Conservation (phyloP, 2,888 invertebrate species). For the Nomada fabriciana region DNA sequence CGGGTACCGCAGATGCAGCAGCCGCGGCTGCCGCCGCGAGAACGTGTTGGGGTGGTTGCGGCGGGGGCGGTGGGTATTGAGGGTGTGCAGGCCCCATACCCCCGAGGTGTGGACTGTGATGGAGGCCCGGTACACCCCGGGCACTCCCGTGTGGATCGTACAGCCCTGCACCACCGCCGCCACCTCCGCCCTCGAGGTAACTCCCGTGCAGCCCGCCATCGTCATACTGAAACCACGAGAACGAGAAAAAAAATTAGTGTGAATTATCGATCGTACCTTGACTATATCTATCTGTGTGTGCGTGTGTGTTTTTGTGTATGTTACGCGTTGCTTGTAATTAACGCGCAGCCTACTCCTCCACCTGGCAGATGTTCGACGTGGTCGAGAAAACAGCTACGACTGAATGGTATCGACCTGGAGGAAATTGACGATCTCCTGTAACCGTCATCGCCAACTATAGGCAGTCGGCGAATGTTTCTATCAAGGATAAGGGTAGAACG, state of each 20-base stretch:
- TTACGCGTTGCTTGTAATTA: conserved; percentile 13
- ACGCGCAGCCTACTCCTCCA: conserved; percentile 18
- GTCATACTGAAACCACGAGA: conserved; percentile 90
- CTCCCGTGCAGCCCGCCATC: conserved; percentile 94
- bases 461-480: no score
- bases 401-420: conserved; percentile 18
- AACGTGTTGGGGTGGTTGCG: conserved; percentile 90
- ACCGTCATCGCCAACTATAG: no score
- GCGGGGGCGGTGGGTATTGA: conserved; percentile 91
- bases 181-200: conserved; percentile 91
- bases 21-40: conserved; percentile 89
- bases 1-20: conserved; percentile 88
- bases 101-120: conserved; percentile 88
- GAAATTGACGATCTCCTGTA: conserved; percentile 9
- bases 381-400: conserved; percentile 1
- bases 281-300: not conserved
- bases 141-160: conserved; percentile 91
- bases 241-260: conserved; percentile 34
- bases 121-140: conserved; percentile 86
- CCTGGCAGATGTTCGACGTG: conserved; percentile 16
- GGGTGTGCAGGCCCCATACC: conserved; percentile 86
- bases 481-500: no score
- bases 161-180: conserved; percentile 88
- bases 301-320: not conserved
- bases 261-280: conserved; percentile 25